These are phyloP conservation scores for Agriopis leucophaearia DNA, from an alignment of 2,888 invertebrate genomes.

Conservation along the genomic window DNA sequence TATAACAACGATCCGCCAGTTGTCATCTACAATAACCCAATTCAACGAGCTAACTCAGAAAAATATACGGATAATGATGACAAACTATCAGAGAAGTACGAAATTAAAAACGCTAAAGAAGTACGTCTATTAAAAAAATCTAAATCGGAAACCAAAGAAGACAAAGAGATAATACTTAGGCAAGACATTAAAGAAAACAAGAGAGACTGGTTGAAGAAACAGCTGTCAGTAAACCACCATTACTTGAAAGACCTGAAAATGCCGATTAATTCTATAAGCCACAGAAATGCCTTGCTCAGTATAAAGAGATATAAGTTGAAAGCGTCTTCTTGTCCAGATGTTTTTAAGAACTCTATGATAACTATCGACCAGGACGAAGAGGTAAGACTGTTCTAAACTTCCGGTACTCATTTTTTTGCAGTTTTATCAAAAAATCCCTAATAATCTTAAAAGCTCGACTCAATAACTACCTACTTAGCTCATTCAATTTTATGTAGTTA, in stretches of 20 bases:
- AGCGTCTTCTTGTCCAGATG: constrained; percentile 96
- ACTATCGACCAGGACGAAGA: constrained; percentile 92
- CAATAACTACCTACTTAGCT: too few relatives aligned
- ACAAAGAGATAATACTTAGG: constrained; percentile 66
- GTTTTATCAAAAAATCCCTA: too few relatives aligned
- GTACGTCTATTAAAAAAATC: constrained; percentile 58
- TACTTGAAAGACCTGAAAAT: constrained; percentile 90
- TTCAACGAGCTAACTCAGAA: constrained; percentile 72
- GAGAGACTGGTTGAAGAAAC: constrained; percentile 81
- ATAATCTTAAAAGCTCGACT: too few relatives aligned
- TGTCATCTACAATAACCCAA: constrained; percentile 60
- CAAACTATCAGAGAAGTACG: constrained; percentile 56
- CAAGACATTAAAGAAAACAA: constrained; percentile 77
- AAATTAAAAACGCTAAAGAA: constrained; percentile 62
- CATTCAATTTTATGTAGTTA: too few relatives aligned
- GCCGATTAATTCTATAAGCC: constrained; percentile 93
- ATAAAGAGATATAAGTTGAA: constrained; percentile 92
- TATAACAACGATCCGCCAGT: constrained; percentile 62
- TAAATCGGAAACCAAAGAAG: constrained; percentile 67
- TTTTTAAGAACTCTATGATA: constrained; percentile 95
- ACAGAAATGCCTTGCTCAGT: constrained; percentile 94
- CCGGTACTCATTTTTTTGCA: not conserved
- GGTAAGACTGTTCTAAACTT: constrained; percentile 76
- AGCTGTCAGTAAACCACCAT: constrained; percentile 87
- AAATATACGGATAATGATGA: constrained; percentile 59